Percentiles rank a stretch among this genome's conserved stretches.
phyloP scores from a whole-genome alignment of 2,888 invertebrate genomes.

The Geophilus truncorum region DNA sequence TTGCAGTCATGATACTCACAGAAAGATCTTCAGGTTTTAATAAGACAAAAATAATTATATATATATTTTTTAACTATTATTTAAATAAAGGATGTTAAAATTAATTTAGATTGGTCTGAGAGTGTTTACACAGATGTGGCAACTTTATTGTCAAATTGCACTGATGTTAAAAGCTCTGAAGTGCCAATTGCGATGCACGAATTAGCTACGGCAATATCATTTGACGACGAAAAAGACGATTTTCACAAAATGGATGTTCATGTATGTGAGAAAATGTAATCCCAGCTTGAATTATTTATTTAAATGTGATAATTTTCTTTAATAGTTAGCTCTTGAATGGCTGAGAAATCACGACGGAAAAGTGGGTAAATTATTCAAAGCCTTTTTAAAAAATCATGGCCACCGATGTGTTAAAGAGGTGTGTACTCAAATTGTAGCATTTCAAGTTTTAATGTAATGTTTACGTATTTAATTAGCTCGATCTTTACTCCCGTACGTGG shows the following conservation, averaged over 20 bases:
- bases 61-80: slow-evolving; percentile 35
- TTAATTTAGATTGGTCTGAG: slow-evolving; percentile 58
- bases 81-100: slow-evolving; percentile 36
- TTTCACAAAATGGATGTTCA: slow-evolving; percentile 52
- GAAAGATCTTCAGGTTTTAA: slow-evolving; percentile 36
- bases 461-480: slow-evolving; percentile 56
- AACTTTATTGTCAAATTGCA: slow-evolving; percentile 61
- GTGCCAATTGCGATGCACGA: slow-evolving; percentile 58
- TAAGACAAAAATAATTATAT: slow-evolving; percentile 35
- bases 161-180: slow-evolving; percentile 68
- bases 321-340: slow-evolving; percentile 56
- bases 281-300: not conserved
- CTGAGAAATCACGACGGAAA: slow-evolving; percentile 54
- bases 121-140: slow-evolving; percentile 67
- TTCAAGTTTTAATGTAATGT: not conserved
- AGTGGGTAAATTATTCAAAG: slow-evolving; percentile 52
- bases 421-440: slow-evolving; percentile 13
- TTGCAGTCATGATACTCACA: slow-evolving; percentile 41
- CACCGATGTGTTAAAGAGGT: slow-evolving; percentile 58
- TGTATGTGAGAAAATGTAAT: slow-evolving; percentile 34
- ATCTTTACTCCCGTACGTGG: slow-evolving; percentile 63
- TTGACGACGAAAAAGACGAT: slow-evolving; percentile 46
- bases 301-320: not conserved
- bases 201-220: slow-evolving; percentile 52
- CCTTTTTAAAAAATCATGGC: slow-evolving; percentile 65